Evolutionary conservation across 2,113 vertebrate species (phyloP).

Genomic region (Felis chaus): DNA sequence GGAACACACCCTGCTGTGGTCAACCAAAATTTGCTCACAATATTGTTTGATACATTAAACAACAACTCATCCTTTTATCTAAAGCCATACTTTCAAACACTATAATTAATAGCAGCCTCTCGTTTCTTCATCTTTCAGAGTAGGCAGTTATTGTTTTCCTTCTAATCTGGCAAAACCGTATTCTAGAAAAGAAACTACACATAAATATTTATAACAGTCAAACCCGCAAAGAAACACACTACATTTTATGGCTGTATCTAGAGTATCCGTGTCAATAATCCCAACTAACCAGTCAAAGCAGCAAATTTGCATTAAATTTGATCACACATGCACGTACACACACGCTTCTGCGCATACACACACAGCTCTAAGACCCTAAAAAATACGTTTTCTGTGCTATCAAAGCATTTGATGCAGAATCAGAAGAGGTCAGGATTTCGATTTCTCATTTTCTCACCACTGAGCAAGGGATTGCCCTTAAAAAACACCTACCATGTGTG

Average conservation of each 20-base stretch:
- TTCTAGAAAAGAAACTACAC: constrained; percentile 38
- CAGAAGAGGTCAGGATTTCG: neutral
- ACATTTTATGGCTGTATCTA: neutral
- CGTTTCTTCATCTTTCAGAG: neutral
- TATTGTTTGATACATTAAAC: constrained; percentile 33
- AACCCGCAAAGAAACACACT: neutral
- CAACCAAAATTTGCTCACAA: constrained; percentile 43
- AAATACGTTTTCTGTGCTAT: neutral
- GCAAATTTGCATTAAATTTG: neutral
- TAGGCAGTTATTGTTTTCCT: constrained; percentile 37
- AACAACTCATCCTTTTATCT: constrained; percentile 53
- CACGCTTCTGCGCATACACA: neutral
- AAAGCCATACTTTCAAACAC: constrained; percentile 51
- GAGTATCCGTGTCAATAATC: neutral
- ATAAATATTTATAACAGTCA: constrained; percentile 43
- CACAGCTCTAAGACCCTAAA: neutral
- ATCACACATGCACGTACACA: neutral
- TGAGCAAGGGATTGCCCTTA: neutral
- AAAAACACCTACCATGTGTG: neutral
- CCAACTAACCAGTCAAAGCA: neutral
- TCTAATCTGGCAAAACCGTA: constrained; percentile 20
- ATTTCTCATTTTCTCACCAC: neutral
- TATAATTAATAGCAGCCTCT: constrained; percentile 9
- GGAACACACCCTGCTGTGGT: constrained; percentile 54
- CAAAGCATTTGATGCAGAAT: neutral